A percentile compares a stretch with the other conserved stretches of the same genome.
These are phyloP conservation scores for Muschampia plurimacula DNA, from an alignment of 2,888 invertebrate species.

Conservation along the genomic window DNA sequence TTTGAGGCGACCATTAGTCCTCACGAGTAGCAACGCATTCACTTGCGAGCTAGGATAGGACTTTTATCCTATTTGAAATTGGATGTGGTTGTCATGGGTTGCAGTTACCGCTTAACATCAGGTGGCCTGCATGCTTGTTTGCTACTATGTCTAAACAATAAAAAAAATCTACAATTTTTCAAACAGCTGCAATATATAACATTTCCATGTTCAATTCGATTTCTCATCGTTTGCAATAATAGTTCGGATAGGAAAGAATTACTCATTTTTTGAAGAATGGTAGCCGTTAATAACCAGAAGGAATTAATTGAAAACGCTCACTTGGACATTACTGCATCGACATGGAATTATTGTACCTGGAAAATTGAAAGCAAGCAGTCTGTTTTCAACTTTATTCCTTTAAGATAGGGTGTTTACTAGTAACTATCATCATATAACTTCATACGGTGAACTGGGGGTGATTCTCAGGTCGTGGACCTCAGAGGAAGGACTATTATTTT, in stretches of 20 bases:
- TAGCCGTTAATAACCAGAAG: conserved; percentile 32
- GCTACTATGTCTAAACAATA: no score
- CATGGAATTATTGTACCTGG: conserved; percentile 23
- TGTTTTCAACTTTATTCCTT: not conserved
- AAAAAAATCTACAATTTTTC: not conserved
- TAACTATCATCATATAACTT: not conserved
- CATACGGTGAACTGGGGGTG: not conserved
- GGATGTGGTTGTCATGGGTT: no score
- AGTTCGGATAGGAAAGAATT: conserved; percentile 24
- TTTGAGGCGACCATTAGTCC: no score
- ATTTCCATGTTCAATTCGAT: conserved; percentile 3
- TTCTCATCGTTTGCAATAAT: conserved; percentile 25
- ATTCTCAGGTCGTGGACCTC: no score
- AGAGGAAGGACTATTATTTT: no score
- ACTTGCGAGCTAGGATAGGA: no score
- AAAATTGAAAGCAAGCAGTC: not conserved
- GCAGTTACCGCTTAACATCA: no score
- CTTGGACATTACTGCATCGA: conserved; percentile 31
- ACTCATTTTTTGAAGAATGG: conserved; percentile 36
- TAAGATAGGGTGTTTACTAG: not conserved
- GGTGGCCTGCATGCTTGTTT: no score
- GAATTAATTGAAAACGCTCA: conserved; percentile 35
- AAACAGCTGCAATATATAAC: not conserved
- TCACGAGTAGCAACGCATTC: no score
- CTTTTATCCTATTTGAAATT: no score